phyloP scores from a whole-genome alignment of 92 coral and sea anemone genomes.

The Diadumene lineata region DNA sequence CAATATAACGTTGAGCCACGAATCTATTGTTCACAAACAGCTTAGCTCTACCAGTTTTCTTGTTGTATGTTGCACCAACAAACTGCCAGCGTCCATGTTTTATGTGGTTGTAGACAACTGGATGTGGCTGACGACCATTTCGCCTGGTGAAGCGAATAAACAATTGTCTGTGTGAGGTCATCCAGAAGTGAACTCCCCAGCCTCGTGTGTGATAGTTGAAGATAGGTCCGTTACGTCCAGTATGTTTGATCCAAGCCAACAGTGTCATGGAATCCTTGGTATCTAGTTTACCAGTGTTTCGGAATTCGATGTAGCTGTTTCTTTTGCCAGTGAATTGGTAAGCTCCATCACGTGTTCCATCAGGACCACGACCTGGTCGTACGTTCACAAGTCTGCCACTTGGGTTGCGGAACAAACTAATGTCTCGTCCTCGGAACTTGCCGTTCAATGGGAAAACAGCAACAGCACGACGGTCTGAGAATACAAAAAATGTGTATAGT shows the following conservation, averaged over 20 bases:
- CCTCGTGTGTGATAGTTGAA: slow-evolving; percentile 56
- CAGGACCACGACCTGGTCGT: background rate
- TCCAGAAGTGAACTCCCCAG: slow-evolving; percentile 76
- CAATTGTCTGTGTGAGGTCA: slow-evolving; percentile 50
- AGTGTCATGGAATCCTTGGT: slow-evolving; percentile 46
- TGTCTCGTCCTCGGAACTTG: background rate
- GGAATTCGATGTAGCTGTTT: background rate
- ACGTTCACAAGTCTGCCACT: slow-evolving; percentile 3
- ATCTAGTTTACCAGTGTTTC: slow-evolving; percentile 54
- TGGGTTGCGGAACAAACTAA: background rate
- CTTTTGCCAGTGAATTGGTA: background rate
- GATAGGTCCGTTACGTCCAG: slow-evolving; percentile 28
- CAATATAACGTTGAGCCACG: slow-evolving; percentile 41
- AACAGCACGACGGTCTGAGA: slow-evolving; percentile 8
- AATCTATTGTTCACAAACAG: slow-evolving; percentile 63
- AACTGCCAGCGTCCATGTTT: slow-evolving; percentile 53
- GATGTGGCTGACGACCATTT: slow-evolving; percentile 43
- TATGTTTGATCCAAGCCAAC: slow-evolving; percentile 30
- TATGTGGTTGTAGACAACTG: slow-evolving; percentile 39
- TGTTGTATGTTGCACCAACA: slow-evolving; percentile 64
- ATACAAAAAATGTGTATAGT: too few species aligned
- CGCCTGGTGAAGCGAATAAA: slow-evolving; percentile 55
- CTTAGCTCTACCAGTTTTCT: slow-evolving; percentile 55
- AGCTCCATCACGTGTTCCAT: slow-evolving; percentile 10
- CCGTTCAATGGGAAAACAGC: slow-evolving; percentile 1